Evolutionary conservation across 2,113 vertebrate species (phyloP).

Genomic region (Corythornis vintsioides): DNA sequence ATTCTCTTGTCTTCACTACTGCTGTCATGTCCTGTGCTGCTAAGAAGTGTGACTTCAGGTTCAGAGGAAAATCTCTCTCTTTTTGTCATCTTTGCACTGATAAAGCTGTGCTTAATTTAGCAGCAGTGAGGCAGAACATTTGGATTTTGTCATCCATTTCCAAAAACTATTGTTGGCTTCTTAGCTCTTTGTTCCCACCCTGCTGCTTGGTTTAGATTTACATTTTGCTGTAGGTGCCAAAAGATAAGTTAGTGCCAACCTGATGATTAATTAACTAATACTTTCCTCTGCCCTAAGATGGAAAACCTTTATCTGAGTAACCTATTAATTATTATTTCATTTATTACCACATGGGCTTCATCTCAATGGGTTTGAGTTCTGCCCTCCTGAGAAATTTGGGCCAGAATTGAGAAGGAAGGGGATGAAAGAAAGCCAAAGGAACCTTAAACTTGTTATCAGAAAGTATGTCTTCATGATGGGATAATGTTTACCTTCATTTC

Average conservation of each 20-base stretch:
- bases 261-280: slow-evolving; percentile 59
- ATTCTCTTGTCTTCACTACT: slow-evolving; percentile 33
- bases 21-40: background rate
- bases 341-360: background rate
- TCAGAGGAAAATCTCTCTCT: slow-evolving; percentile 42
- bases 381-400: slow-evolving; percentile 6
- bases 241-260: slow-evolving; percentile 59
- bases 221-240: slow-evolving; percentile 58
- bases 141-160: slow-evolving; percentile 69
- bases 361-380: background rate
- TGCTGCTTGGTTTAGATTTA: slow-evolving; percentile 21
- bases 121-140: slow-evolving; percentile 66
- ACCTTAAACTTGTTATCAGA: background rate
- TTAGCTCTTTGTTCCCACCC: slow-evolving; percentile 23
- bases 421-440: background rate
- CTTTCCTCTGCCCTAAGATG: slow-evolving; percentile 39
- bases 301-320: slow-evolving; percentile 45
- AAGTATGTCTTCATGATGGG: background rate
- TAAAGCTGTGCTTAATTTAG: slow-evolving; percentile 53
- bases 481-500: background rate
- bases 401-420: background rate
- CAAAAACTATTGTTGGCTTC: slow-evolving; percentile 60
- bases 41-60: slow-evolving; percentile 2
- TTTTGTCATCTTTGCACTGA: slow-evolving; percentile 55
- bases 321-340: slow-evolving; percentile 56